Conservation (phyloP, 2,888 invertebrate species). For the Trilocha varians region DNA sequence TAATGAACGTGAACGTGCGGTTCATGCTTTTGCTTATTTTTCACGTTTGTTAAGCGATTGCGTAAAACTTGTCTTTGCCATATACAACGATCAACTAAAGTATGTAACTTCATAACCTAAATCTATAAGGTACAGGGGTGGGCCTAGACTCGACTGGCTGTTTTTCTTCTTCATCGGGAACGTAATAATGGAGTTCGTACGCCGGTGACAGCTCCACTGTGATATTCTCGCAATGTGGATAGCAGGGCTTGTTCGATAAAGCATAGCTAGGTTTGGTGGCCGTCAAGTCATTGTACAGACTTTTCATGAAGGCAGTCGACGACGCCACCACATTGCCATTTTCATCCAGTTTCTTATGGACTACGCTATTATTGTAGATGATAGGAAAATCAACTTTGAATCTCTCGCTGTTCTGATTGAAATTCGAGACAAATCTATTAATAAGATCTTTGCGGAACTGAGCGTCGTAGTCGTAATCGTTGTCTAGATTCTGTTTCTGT, state of each 20-base stretch:
- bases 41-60: neutral
- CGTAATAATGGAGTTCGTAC: constrained; percentile 61
- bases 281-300: constrained; percentile 25
- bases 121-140: constrained; percentile 20
- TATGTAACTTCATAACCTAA: constrained; percentile 26
- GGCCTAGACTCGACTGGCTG: constrained; percentile 24
- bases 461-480: constrained; percentile 44
- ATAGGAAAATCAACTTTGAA: constrained; percentile 53
- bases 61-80: neutral
- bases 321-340: constrained; percentile 34
- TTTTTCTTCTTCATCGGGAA: constrained; percentile 55
- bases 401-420: constrained; percentile 49
- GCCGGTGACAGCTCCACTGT: constrained; percentile 52
- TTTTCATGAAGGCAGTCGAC: constrained; percentile 43
- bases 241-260: constrained; percentile 21
- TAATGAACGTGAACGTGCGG: neutral
- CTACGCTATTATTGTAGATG: constrained; percentile 49
- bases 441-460: constrained; percentile 45
- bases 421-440: constrained; percentile 49
- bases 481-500: constrained; percentile 15
- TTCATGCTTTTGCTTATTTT: neutral
- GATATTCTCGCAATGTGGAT: constrained; percentile 38
- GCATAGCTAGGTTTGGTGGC: constrained; percentile 10
- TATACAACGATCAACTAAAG: neutral
- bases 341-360: constrained; percentile 29